A percentile compares a stretch with the other conserved stretches of the same genome.
These are phyloP conservation scores for Rambutsinella grinnellia DNA, from an alignment of 2,888 invertebrate genomes.

Conservation along the genomic window DNA sequence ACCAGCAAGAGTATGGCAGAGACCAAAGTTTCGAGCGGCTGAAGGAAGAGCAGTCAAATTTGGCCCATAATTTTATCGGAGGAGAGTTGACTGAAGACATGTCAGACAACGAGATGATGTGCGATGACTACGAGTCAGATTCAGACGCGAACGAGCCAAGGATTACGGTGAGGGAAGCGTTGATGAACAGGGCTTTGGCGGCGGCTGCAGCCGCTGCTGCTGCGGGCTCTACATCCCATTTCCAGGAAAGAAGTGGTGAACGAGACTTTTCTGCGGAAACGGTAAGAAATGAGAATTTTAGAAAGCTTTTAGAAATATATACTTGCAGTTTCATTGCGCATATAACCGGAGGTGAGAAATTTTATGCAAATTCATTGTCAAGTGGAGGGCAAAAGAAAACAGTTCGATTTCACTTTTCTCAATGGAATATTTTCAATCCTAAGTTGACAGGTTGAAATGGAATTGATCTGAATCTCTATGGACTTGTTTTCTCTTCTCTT, in stretches of 20 bases:
- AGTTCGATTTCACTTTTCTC: too few species aligned
- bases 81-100: constrained; percentile 50
- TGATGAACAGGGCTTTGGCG: constrained; percentile 60
- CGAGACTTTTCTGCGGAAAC: constrained; percentile 29
- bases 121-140: constrained; percentile 61
- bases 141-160: constrained; percentile 56
- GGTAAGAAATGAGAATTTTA: constrained; percentile 41
- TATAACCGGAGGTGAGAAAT: too few species aligned
- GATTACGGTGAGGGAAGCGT: constrained; percentile 58
- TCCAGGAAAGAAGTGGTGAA: constrained; percentile 23
- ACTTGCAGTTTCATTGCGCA: too few species aligned
- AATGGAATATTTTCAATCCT: too few species aligned
- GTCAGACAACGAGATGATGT: constrained; percentile 57
- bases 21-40: too few species aligned
- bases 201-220: constrained; percentile 52
- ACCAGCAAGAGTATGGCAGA: neutral
- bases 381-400: too few species aligned
- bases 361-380: too few species aligned
- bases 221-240: constrained; percentile 24
- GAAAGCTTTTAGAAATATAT: too few species aligned
- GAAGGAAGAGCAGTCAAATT: neutral
- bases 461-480: too few species aligned
- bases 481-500: too few species aligned
- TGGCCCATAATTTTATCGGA: constrained; percentile 23
- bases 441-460: too few species aligned